Conservation (phyloP, 2,888 invertebrate species). For the Digitonthophagus gazella region DNA sequence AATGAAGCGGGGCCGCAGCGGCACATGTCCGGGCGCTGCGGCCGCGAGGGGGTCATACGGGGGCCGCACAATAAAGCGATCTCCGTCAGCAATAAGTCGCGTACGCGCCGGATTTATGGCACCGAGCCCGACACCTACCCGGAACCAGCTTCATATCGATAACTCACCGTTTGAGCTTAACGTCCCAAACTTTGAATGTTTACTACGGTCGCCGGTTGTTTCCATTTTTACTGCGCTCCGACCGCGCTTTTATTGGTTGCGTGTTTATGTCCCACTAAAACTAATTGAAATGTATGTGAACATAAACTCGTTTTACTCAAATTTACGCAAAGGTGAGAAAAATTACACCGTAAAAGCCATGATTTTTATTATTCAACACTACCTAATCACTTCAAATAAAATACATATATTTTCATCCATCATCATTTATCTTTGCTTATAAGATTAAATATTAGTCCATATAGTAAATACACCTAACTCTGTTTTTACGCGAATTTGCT, state of each 20-base stretch:
- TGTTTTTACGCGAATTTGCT: no score
- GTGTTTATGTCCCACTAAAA: background rate
- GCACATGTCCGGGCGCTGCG: background rate
- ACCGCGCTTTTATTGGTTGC: background rate
- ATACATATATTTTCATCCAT: no score
- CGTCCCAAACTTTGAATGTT: background rate
- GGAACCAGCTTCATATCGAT: constrained; percentile 4
- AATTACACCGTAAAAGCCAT: no score
- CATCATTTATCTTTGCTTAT: no score
- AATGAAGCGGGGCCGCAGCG: constrained; percentile 22
- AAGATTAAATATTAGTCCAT: no score
- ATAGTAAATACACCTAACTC: no score
- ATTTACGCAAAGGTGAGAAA: background rate
- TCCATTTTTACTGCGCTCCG: background rate
- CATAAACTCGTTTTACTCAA: background rate
- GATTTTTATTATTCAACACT: no score
- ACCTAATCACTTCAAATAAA: no score
- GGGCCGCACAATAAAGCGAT: constrained; percentile 26
- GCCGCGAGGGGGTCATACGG: background rate
- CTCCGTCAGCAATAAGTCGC: constrained; percentile 26
- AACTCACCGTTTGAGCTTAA: background rate
- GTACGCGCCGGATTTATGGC: constrained; percentile 19
- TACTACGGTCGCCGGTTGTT: constrained; percentile 1
- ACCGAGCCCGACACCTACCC: constrained; percentile 3
- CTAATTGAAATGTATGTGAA: background rate